Evolutionary conservation across 2,888 invertebrate species (phyloP).

Genomic region (Pristionchus maxplancki): DNA sequence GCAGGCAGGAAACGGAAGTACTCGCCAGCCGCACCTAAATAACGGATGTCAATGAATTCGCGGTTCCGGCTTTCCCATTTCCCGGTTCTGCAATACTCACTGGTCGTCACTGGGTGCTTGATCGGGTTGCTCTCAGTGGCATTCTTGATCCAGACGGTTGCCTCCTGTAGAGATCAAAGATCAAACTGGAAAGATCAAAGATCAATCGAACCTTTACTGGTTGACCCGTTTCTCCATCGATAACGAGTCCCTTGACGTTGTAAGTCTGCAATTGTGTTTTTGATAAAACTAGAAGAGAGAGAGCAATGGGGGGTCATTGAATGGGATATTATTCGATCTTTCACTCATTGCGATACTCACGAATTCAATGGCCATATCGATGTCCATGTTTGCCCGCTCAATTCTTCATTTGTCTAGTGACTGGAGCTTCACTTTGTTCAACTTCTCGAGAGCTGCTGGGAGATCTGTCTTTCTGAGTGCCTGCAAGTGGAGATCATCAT

Average conservation of each 20-base stretch:
- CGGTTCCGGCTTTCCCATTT: background rate
- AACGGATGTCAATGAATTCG: background rate
- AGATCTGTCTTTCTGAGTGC: too few species aligned
- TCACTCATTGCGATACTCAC: too few species aligned
- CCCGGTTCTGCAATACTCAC: conserved; percentile 76
- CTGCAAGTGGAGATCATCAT: too few species aligned
- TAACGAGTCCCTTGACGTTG: conserved; percentile 85
- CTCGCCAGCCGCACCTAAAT: conserved; percentile 79
- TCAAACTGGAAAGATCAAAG: background rate
- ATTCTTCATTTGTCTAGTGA: too few species aligned
- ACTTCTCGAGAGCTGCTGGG: too few species aligned
- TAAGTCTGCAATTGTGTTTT: conserved; percentile 85
- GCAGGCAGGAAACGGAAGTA: conserved; percentile 86
- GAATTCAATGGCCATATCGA: too few species aligned
- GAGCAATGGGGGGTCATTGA: too few species aligned
- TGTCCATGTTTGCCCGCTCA: too few species aligned
- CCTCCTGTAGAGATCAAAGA: conserved; percentile 79
- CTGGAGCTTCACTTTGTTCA: too few species aligned
- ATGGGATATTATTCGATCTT: too few species aligned
- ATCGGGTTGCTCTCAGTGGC: conserved; percentile 82
- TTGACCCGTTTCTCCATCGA: conserved; percentile 81
- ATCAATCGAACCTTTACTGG: conserved; percentile 80
- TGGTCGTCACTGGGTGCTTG: conserved; percentile 87
- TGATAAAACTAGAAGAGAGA: too few species aligned
- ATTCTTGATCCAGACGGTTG: conserved; percentile 86